Evolutionary conservation across 1,140 invertebrate genomes (phyloP).

Genomic region (Plectrocnemia conspersa): DNA sequence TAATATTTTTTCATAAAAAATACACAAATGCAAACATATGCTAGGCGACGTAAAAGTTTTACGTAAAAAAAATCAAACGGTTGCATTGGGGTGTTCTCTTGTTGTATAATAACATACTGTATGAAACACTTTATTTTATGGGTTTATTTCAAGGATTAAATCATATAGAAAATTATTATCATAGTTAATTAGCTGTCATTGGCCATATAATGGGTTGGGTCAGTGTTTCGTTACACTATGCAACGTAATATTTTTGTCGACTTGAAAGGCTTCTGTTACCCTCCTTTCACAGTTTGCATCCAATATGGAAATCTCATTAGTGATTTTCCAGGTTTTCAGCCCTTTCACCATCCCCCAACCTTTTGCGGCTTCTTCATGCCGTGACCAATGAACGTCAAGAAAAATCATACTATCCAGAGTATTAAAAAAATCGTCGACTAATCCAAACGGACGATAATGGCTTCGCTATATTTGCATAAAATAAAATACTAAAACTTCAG

Average conservation of each 20-base stretch:
- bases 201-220: background rate
- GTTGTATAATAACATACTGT: no score
- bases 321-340: slow-evolving; percentile 14
- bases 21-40: no score
- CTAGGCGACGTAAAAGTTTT: no score
- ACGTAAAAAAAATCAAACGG: no score
- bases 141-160: no score
- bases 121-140: no score
- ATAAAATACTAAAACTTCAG: no score
- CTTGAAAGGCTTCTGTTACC: slow-evolving; percentile 12
- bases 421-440: background rate
- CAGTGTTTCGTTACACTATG: slow-evolving; percentile 11
- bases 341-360: slow-evolving; percentile 3
- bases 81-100: no score
- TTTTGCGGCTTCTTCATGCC: slow-evolving; percentile 9
- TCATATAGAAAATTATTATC: no score
- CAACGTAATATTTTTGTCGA: background rate
- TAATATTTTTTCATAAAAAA: no score
- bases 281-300: background rate
- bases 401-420: slow-evolving; percentile 1
- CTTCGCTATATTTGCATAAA: no score
- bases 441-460: background rate
- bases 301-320: slow-evolving; percentile 19
- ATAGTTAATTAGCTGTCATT: no score
- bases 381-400: slow-evolving; percentile 2